Evolutionary conservation across 2,113 vertebrate species (phyloP), one percentile per base, ranked within the genome.

Genomic region (Rhinogobius similis): DNA sequence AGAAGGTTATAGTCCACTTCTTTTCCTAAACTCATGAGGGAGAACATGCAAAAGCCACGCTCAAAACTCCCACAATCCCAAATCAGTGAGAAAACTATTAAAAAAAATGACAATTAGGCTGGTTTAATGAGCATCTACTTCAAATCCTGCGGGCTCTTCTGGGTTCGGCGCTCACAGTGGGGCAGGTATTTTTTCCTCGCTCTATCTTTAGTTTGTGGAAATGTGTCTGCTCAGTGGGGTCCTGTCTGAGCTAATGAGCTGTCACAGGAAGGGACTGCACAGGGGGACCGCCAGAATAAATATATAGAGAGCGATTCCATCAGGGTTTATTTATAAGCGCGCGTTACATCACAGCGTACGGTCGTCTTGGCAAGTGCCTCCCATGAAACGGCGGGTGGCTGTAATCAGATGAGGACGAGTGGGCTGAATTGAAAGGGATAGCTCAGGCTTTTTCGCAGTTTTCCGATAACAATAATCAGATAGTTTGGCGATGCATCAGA

Each of bases 241-340:
- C 55, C 29, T 1, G 68, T 32, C 75, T 11, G 81, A 82, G 69
- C 68, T 86, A 87, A 87, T 79, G 78, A 90, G 78, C 66, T 53
- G 85, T 71, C 67, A 65, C 69, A 32, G 76, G 63, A 77, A 1
- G 50, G 73, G 58, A 63, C 76, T 53, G 52, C 44, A 16, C 21
- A 52, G 73, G 29, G 68, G 12, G 36, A 27, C 39, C 38, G 61
- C 21, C 8, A 50, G 70, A 67, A 43, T 43, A 53, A 21, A 81
- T 67, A 69, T 26, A 82, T 63, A 55, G 50, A 21, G 24, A 75
- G 32, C 32, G 5, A 8, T 70, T 2, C 14, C 43, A 61, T n/a
- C 50, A 61, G 44, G 26, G 36, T 29, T 43, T 67, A 69, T 74
- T 73, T 65, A 76, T 65, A 72, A 64, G 5, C 27, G 62, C 61